Base-by-base conservation (phyloP, 1,140 invertebrate species). In the Triops cancriformis region DNA sequence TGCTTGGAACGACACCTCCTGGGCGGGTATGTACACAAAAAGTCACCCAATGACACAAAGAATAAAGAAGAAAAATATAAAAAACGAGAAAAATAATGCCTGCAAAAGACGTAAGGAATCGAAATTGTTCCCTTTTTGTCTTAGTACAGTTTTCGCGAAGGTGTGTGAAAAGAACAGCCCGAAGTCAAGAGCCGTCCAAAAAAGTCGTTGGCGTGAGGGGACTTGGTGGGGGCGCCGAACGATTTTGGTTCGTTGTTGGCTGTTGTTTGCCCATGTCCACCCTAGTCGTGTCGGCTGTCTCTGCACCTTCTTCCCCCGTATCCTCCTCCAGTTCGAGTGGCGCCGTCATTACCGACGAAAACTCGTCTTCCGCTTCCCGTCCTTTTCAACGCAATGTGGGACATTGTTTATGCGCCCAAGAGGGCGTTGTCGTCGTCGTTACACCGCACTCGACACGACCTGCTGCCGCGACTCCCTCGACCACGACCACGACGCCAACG, bases 321-420 rank as follows among this genome's bases (percentile, higher is more conserved):
- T 64, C 51, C 51, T 64, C 51, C 51, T 64, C 51, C 18, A 64
- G 18, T 23, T 64, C 51, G 51, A 64, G 51, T 37, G 31, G 31
- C 51, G 51, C 51, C 51, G 51, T 23, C 23, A 64, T 64, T 64
- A 64, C 51, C 51, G 51, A 64, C 51, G 51, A 64, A 23, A 64
- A 64, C 23, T 23, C 23, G 23, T 64, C 51, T 64, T 64, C 51
- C 51, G 51, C 23, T 64, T 64, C 51, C 51, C 51, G n/a, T 64
- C 51, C 51, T n/a, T 64, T 64, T 64, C 51, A 64, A 64, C 51
- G 51, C 51, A 64, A 64, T 64, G 51, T 64, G 51, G 75, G 75
- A 11, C 75, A 64, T 26, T 76, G 75, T 51, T 51, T 76, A 41
- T 76, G 75, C 42, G 42, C 75, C 41, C 43, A 76, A 76, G 75